Conservation (phyloP, 2,888 invertebrate species). For the Drosophila acutilabella region DNA sequence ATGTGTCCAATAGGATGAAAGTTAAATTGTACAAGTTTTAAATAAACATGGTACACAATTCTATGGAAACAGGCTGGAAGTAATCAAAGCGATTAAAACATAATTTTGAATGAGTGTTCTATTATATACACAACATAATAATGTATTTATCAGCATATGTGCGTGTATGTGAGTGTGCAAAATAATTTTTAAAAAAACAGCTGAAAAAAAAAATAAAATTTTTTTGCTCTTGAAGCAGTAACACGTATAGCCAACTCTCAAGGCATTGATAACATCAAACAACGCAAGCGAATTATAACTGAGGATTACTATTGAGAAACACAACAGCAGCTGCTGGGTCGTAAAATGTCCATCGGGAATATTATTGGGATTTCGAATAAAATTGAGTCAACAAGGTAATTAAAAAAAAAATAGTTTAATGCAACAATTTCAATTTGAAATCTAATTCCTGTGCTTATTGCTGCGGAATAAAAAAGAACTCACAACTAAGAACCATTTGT, state of each 20-base stretch:
- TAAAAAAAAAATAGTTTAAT: neutral
- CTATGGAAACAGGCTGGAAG: conserved; percentile 12
- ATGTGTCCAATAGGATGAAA: no score
- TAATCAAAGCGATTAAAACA: conserved; percentile 50
- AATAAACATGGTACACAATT: neutral
- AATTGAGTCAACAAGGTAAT: neutral
- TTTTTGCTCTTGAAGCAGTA: no score
- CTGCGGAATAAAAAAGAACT: no score
- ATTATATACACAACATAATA: neutral
- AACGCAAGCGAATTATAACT: conserved; percentile 23
- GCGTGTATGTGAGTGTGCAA: conserved; percentile 13
- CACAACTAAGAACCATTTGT: no score
- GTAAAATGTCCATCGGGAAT: no score
- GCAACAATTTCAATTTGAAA: no score
- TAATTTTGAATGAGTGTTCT: conserved; percentile 9
- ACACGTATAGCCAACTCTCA: neutral
- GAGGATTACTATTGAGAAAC: conserved; percentile 58
- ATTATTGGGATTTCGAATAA: no score
- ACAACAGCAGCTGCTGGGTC: conserved; percentile 24
- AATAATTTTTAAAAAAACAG: neutral
- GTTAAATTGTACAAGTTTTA: no score
- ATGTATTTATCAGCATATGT: conserved; percentile 24
- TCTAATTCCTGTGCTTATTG: no score
- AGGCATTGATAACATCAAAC: conserved; percentile 38
- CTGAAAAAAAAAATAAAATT: neutral